phyloP scores from a whole-genome alignment of 37 sponge, comb jelly and placozoan species.

The Ianthella basta region DNA sequence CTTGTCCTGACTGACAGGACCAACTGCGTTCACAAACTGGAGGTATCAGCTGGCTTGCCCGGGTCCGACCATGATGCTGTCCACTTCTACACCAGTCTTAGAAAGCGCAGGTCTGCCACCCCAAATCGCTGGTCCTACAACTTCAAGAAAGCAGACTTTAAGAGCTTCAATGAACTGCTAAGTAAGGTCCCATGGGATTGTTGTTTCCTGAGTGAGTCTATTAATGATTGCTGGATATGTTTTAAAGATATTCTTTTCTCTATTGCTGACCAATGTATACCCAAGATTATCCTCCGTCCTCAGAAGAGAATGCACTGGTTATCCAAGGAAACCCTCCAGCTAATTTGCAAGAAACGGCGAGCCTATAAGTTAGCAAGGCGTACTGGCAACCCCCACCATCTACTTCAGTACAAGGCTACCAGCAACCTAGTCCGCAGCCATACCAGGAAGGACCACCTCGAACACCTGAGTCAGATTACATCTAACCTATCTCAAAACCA shows the following conservation, averaged over 20 bases:
- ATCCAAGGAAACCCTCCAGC: neutral
- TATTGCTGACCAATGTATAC: neutral
- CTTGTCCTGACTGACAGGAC: neutral
- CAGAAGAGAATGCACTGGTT: neutral
- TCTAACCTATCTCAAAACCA: slow-evolving; percentile 21
- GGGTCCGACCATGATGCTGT: slow-evolving; percentile 52
- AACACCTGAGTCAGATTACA: slow-evolving; percentile 19
- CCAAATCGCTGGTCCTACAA: slow-evolving; percentile 17
- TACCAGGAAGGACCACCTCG: slow-evolving; percentile 1
- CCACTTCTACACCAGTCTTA: neutral
- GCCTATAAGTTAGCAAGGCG: slow-evolving; percentile 17
- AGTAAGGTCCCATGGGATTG: slow-evolving; percentile 28
- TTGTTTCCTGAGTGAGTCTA: neutral
- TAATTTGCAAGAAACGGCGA: slow-evolving; percentile 25
- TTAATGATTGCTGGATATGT: slow-evolving; percentile 25
- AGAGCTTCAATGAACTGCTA: neutral
- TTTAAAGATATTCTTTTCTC: slow-evolving; percentile 32
- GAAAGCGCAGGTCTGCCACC: neutral
- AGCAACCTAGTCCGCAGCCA: neutral
- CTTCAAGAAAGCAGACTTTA: slow-evolving; percentile 40
- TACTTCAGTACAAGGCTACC: neutral
- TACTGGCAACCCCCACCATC: slow-evolving; percentile 1
- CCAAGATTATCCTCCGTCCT: neutral
- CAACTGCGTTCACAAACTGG: neutral
- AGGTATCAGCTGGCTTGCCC: slow-evolving; percentile 33